Conservation (phyloP, 2,888 invertebrate species). For the Napeogenes inachia region DNA sequence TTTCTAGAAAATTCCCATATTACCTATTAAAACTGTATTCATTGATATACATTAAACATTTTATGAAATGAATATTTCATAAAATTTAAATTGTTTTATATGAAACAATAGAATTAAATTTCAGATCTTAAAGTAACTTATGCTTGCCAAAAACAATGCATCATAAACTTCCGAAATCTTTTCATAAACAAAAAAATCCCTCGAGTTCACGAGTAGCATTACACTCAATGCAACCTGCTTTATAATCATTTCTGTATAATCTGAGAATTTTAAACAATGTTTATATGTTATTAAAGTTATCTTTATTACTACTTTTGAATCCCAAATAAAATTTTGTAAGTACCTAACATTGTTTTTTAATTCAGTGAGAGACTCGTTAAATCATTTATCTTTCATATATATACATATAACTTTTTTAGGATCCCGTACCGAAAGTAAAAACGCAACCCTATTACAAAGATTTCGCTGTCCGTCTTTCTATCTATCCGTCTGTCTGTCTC, state of each 20-base stretch:
- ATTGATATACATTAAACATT: not conserved
- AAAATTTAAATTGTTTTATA: not conserved
- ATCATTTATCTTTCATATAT: no score
- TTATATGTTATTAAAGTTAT: conserved; percentile 7
- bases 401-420: no score
- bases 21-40: not conserved
- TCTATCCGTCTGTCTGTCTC: no score
- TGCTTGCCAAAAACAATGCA: conserved; percentile 46
- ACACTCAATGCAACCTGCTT: conserved; percentile 41
- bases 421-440: no score
- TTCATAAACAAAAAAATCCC: conserved; percentile 62
- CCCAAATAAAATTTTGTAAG: no score
- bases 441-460: no score
- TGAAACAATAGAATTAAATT: conserved; percentile 14
- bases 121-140: conserved; percentile 23
- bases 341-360: no score
- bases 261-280: conserved; percentile 20
- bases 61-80: conserved; percentile 1
- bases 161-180: conserved; percentile 46
- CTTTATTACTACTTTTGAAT: not conserved
- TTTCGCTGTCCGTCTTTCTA: no score
- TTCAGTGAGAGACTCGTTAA: no score
- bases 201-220: conserved; percentile 42
- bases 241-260: conserved; percentile 42
- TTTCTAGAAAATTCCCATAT: conserved; percentile 1